phyloP scores from a whole-genome alignment of 2,113 vertebrate genomes.

The Clarias macrocephalus region DNA sequence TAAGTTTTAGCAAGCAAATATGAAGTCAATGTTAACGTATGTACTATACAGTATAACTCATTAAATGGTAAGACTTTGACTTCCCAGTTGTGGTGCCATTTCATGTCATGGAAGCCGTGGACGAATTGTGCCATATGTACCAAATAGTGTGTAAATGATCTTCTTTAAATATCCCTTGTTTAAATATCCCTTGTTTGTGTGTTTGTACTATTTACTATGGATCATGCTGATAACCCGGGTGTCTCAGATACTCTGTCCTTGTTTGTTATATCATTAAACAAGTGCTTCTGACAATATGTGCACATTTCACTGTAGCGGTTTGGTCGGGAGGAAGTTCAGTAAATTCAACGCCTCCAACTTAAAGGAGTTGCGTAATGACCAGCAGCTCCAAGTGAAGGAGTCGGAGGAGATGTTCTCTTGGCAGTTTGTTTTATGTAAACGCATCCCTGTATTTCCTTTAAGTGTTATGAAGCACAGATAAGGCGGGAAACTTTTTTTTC shows the following conservation, averaged over 20 bases:
- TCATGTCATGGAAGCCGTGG: too few species aligned
- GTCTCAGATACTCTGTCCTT: not conserved
- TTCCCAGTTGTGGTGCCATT: too few species aligned
- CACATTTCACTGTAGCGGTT: not conserved
- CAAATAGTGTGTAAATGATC: too few species aligned
- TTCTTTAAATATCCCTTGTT: too few species aligned
- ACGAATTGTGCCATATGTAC: too few species aligned
- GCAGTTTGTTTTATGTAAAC: slow-evolving; percentile 34
- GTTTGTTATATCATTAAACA: not conserved
- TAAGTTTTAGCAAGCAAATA: too few species aligned
- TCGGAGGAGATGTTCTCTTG: slow-evolving; percentile 26
- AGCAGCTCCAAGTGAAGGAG: slow-evolving; percentile 13
- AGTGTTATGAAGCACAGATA: not conserved
- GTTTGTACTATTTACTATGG: too few species aligned
- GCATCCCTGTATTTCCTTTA: slow-evolving; percentile 17
- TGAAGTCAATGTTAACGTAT: too few species aligned
- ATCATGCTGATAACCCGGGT: too few species aligned
- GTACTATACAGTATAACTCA: too few species aligned
- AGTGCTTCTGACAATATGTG: not conserved
- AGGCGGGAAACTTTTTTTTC: slow-evolving; percentile 13
- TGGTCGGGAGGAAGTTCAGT: not conserved
- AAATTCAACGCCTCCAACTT: slow-evolving; percentile 20
- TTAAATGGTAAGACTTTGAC: too few species aligned
- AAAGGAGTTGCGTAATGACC: slow-evolving; percentile 40
- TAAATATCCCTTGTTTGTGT: too few species aligned